Base-by-base conservation (phyloP, 1,140 invertebrate species). In the Neodiprion lecontei region DNA sequence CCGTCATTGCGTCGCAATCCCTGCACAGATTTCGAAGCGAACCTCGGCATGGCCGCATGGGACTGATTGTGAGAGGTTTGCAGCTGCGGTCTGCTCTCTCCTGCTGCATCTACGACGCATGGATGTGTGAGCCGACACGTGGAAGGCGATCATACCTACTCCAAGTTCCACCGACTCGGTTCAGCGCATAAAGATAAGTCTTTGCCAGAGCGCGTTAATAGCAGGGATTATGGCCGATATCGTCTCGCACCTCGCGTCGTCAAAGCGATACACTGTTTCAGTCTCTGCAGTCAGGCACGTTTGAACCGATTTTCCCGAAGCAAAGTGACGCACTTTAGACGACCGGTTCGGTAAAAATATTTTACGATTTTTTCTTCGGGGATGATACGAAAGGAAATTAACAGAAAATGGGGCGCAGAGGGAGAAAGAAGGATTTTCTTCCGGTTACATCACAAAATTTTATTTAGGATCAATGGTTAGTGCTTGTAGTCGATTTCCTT, bases 181-280 rank as follows among this genome's bases (percentile, higher is more conserved):
- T 17, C 11, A 61, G 53, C 53, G n/a, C 53, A 61, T 61, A 61
- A 61, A 61, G 53, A 61, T 61, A 61, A 61, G 53, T 61, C 53
- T 61, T 61, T 12, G 53, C 53, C 53, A 14, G 53, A 61, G n/a
- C 53, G 11, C 53, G 53, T 61, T 61, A 61, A 61, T 61, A 61
- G 53, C 53, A 61, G 11, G n/a, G 53, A 61, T 61, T 61, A 12
- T 17, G 53, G 53, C 11, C 53, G 53, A 61, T 61, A 61, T 61
- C 11, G 53, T 61, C 53, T 61, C 53, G 53, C 53, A 61, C 53
- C 53, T 61, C 11, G n/a, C 4, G 11, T 17, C 53, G 11, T 61
- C 53, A 61, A 61, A 61, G 53, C 53, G 53, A 61, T 61, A 61
- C 53, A 61, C 7, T 61, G 53, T 61, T 61, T 61, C 53, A 61